These are phyloP conservation scores for Macrobrachium rosenbergii DNA, from an alignment of 1,140 invertebrate species.

Conservation along the genomic window DNA sequence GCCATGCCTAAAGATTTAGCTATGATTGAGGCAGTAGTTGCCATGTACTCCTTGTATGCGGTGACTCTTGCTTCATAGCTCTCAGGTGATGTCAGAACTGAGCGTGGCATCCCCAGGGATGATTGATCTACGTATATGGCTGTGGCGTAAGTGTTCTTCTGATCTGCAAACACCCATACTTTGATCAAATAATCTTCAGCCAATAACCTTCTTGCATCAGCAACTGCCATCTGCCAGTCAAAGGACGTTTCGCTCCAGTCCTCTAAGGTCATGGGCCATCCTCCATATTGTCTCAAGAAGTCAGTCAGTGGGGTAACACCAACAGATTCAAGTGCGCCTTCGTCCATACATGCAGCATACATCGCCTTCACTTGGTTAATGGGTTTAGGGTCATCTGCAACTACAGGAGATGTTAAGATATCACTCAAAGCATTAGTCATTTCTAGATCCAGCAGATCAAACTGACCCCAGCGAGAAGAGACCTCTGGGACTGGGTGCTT, in stretches of 20 bases:
- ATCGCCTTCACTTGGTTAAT: constrained; percentile 45
- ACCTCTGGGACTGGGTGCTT: constrained; percentile 68
- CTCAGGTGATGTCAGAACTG: constrained; percentile 33
- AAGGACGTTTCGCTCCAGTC: constrained; percentile 41
- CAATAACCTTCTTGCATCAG: constrained; percentile 19
- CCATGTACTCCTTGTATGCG: constrained; percentile 61
- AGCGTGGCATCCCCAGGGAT: constrained; percentile 54
- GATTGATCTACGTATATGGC: constrained; percentile 60
- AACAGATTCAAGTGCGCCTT: constrained; percentile 28
- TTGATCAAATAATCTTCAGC: constrained; percentile 27
- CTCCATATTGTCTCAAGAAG: constrained; percentile 43
- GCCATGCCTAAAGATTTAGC: constrained; percentile 19
- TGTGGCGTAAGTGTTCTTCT: constrained; percentile 50
- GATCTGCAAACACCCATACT: constrained; percentile 55
- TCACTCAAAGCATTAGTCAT: constrained; percentile 42
- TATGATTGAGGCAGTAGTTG: constrained; percentile 45
- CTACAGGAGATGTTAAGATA: constrained; percentile 46
- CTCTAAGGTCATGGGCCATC: constrained; percentile 58
- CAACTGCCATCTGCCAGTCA: constrained; percentile 54
- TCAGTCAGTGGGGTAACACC: constrained; percentile 40
- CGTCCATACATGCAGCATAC: constrained; percentile 45
- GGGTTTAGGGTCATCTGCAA: constrained; percentile 27
- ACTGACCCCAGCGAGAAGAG: constrained; percentile 57
- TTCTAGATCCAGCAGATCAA: constrained; percentile 44
- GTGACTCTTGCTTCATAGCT: constrained; percentile 54